These are phyloP conservation scores for Mythimna lalbum DNA, from an alignment of 2,888 invertebrate species.

Conservation along the genomic window DNA sequence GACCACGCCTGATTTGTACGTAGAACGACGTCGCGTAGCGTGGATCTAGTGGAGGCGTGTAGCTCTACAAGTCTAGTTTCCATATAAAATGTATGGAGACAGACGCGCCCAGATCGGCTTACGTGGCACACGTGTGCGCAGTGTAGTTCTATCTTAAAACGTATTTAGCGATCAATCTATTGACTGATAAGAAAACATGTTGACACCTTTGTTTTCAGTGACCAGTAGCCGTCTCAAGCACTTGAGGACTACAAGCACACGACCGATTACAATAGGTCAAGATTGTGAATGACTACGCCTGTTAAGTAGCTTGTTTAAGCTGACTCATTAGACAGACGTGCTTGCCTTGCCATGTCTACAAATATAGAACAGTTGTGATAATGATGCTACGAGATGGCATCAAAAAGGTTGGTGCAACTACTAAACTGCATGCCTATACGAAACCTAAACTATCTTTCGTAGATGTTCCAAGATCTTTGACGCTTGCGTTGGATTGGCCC, in stretches of 20 bases:
- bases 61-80: no score
- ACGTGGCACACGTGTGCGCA: no score
- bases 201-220: slow-evolving; percentile 11
- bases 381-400: background rate
- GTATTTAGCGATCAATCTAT: slow-evolving; percentile 17
- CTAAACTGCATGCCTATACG: background rate
- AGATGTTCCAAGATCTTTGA: no score
- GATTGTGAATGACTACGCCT: slow-evolving; percentile 7
- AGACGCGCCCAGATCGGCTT: no score
- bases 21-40: no score
- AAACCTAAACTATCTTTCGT: no score
- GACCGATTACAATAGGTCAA: slow-evolving; percentile 32
- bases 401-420: background rate
- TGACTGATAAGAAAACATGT: slow-evolving; percentile 31
- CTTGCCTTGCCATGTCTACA: background rate
- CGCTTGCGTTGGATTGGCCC: no score
- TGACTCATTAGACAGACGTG: slow-evolving; percentile 12
- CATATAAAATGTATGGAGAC: no score
- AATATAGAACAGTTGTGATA: background rate
- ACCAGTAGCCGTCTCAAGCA: slow-evolving; percentile 26
- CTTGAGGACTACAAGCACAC: slow-evolving; percentile 16
- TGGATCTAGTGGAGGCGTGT: no score
- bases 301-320: background rate
- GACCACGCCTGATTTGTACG: no score
- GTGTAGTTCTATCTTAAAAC: background rate